A percentile compares a stretch with the other conserved stretches of the same genome.
Evolutionary conservation across 1,140 invertebrate genomes (phyloP).

Genomic region (Chymomyza costata): DNA sequence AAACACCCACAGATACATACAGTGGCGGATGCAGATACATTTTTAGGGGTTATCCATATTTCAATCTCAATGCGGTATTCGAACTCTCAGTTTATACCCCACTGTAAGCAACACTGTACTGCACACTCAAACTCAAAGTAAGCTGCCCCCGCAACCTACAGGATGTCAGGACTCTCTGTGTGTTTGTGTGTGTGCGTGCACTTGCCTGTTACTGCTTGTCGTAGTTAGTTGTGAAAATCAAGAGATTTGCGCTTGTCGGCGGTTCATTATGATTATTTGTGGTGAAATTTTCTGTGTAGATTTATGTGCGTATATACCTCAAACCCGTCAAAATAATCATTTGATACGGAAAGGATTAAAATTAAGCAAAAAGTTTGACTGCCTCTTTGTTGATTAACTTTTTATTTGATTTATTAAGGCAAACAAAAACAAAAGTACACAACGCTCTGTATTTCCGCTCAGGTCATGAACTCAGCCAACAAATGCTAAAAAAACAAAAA

Average conservation of each 20-base stretch:
- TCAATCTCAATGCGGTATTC: constrained; percentile 46
- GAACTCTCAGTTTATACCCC: constrained; percentile 11
- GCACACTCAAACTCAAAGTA: constrained; percentile 2
- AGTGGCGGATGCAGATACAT: no score
- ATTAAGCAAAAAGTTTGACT: constrained; percentile 63
- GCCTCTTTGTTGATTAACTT: constrained; percentile 67
- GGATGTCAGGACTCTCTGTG: constrained; percentile 1
- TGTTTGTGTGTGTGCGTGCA: no score
- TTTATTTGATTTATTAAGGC: constrained; percentile 67
- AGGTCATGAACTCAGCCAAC: constrained; percentile 49
- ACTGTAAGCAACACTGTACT: constrained; percentile 36
- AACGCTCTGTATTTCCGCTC: constrained; percentile 35
- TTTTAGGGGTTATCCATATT: no score
- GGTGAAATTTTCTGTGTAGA: constrained; percentile 59
- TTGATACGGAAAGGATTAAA: constrained; percentile 73
- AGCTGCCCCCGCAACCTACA: no score
- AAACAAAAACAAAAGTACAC: constrained; percentile 38
- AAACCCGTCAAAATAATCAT: constrained; percentile 48
- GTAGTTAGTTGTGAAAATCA: no score
- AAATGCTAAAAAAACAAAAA: no score
- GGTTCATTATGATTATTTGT: constrained; percentile 74
- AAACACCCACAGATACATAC: constrained; percentile 37
- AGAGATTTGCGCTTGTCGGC: neutral
- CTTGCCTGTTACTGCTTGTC: no score
- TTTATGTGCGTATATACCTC: neutral